Conservation (phyloP, 2,888 invertebrate species). For the Eupithecia pulchellata region DNA sequence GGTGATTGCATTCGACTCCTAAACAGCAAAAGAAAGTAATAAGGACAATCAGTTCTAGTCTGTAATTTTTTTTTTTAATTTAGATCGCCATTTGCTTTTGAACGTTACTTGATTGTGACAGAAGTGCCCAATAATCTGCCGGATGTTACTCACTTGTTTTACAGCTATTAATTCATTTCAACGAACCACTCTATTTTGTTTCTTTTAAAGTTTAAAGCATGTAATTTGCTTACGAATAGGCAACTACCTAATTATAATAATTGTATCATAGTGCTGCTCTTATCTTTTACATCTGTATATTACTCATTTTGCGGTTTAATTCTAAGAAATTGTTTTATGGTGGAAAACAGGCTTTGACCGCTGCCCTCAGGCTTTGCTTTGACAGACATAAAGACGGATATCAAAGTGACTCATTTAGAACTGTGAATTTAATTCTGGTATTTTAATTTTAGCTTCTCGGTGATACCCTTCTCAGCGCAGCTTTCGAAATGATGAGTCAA, state of each 20-base stretch:
- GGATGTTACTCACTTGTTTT: constrained; percentile 7
- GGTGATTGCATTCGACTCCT: too few relatives aligned
- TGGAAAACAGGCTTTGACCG: constrained; percentile 10
- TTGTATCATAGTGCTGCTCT: constrained; percentile 53
- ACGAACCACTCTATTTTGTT: constrained; percentile 42
- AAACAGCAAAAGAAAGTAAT: too few relatives aligned
- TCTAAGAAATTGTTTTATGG: constrained; percentile 26
- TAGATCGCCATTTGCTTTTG: not conserved
- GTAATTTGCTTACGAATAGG: constrained; percentile 55
- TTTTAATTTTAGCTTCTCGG: not conserved
- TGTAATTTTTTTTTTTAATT: not conserved
- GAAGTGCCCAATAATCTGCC: not conserved
- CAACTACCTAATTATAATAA: constrained; percentile 58
- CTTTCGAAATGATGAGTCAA: not conserved
- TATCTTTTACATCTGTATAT: constrained; percentile 60
- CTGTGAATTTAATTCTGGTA: not conserved
- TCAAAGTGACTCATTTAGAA: constrained; percentile 22
- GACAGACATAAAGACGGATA: constrained; percentile 22
- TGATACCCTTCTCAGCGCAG: not conserved
- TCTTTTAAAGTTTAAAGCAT: constrained; percentile 44
- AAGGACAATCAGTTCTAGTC: too few relatives aligned
- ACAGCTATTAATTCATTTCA: constrained; percentile 2
- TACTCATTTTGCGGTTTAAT: constrained; percentile 42
- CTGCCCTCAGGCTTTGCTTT: not conserved
- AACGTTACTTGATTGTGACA: not conserved